Evolutionary conservation across 2,113 vertebrate species (phyloP).

Genomic region (Ammospiza nelsoni): DNA sequence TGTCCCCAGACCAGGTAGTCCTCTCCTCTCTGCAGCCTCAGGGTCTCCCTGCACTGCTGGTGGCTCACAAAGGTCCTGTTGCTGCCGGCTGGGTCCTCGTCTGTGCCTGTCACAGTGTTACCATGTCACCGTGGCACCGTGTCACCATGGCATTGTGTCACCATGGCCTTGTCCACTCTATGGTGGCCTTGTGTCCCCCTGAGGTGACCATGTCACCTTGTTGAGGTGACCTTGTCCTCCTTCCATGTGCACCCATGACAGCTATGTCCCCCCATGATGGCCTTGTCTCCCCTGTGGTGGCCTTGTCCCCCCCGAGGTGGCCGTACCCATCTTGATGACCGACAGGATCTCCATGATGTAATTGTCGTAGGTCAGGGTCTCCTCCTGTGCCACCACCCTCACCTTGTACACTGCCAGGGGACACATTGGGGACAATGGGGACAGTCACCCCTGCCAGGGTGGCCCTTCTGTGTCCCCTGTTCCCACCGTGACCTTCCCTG

Average conservation of each 20-base stretch:
- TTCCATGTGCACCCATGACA: too few relatives aligned
- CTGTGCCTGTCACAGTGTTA: conserved; percentile 23
- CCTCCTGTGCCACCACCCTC: background rate
- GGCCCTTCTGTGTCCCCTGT: background rate
- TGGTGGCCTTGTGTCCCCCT: too few relatives aligned
- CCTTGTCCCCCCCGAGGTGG: background rate
- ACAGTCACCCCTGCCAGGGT: background rate
- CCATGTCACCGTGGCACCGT: background rate
- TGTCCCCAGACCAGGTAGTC: conserved; percentile 74
- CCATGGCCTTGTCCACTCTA: too few relatives aligned
- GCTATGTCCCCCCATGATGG: background rate
- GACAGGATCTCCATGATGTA: background rate
- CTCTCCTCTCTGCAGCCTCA: background rate
- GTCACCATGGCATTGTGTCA: background rate
- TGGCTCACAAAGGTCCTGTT: conserved; percentile 68
- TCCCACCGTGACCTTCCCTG: background rate
- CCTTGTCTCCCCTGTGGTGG: background rate
- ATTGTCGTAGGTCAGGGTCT: background rate
- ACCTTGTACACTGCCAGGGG: background rate
- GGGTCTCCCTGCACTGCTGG: conserved; percentile 54
- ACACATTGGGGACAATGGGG: background rate
- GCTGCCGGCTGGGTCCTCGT: conserved; percentile 4
- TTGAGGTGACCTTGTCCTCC: too few relatives aligned
- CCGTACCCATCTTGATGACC: background rate
- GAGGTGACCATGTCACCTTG: too few relatives aligned